Percentiles rank a stretch among this genome's conserved stretches.
phyloP scores from a whole-genome alignment of 2,888 invertebrate species.

The Caenorhabditis sp. region DNA sequence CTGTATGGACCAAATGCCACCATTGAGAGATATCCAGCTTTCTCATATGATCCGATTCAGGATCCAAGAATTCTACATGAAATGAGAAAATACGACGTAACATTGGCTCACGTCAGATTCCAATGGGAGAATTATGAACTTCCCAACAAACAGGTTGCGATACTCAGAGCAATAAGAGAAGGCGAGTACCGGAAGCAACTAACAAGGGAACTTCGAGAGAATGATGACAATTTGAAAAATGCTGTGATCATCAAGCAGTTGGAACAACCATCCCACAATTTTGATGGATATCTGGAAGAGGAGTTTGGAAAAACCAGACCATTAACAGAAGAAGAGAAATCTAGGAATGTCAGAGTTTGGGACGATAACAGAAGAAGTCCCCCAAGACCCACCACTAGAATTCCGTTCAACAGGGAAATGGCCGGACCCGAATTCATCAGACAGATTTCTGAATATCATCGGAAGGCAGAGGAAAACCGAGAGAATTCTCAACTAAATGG shows the following conservation, averaged over 20 bases:
- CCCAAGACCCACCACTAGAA: background rate
- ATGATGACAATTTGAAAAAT: background rate
- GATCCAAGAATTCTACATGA: constrained; percentile 26
- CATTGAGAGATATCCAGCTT: background rate
- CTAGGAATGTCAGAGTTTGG: background rate
- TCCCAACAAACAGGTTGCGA: constrained; percentile 12
- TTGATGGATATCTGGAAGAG: background rate
- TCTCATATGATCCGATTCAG: constrained; percentile 11
- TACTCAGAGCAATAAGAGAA: constrained; percentile 26
- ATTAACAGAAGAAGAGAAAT: background rate
- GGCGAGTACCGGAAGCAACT: constrained; percentile 17
- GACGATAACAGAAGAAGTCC: background rate
- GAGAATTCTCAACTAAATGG: constrained; percentile 22
- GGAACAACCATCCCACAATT: constrained; percentile 7
- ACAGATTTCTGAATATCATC: background rate
- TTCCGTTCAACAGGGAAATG: background rate
- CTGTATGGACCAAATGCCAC: constrained; percentile 19
- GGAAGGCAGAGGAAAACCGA: constrained; percentile 12
- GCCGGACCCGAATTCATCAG: background rate
- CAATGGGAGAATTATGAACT: constrained; percentile 39
- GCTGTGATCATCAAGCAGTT: constrained; percentile 2
- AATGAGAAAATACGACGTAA: constrained; percentile 6
- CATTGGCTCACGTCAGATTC: background rate
- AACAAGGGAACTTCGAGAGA: constrained; percentile 16
- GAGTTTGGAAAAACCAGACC: constrained; percentile 2